Base-by-base conservation (phyloP, 2,113 vertebrate genomes). In the Chloroceryle aenea region DNA sequence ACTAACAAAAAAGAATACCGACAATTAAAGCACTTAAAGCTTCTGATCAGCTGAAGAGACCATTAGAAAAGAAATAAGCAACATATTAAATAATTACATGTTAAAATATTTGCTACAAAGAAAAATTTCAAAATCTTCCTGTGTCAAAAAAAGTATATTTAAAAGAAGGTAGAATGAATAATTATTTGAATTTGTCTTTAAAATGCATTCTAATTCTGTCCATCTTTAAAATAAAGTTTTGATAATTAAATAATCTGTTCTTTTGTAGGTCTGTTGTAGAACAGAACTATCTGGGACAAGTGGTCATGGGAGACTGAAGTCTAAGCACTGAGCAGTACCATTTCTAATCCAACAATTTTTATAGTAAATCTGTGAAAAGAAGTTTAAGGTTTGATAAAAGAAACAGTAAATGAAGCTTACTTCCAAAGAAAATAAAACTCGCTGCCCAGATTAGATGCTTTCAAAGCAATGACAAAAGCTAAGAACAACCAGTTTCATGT, bases 341-440 rank as follows among this genome's bases (percentile, higher is more conserved):
- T 43, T 83, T 61, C 75, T 62, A 66, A 85, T 50, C 14, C 78
- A 38, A 1, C 4, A 17, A 27, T 30, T 38, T 62, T 67, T 56
- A 47, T 25, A 22, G 17, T 23, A 91, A 78, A 74, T 63, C 36
- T 43, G 27, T 22, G 32, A 6, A 50, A 63, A 64, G 55, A 63
- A 64, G 11, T 43, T 85, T 43, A 75, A 61, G 50, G 34, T 72
- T 85, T 73, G 42, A 64, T 47, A 50, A 87, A 93, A 50, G 36
- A 76, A 85, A 7, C 25, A 55, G 20, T 30, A 73, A 92, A 45
- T 9, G 11, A 81, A 90, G 10, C 10, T 58, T 73, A 52, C 6
- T 40, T 91, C n/a, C 21, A 81, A 86, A 81, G 32, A 56, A 96
- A 94, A 67, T 32, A 90, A 79, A 93, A 84, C 16, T 42, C 59